Conservation (phyloP, 2,113 vertebrate genomes). For the Pandion haliaetus region DNA sequence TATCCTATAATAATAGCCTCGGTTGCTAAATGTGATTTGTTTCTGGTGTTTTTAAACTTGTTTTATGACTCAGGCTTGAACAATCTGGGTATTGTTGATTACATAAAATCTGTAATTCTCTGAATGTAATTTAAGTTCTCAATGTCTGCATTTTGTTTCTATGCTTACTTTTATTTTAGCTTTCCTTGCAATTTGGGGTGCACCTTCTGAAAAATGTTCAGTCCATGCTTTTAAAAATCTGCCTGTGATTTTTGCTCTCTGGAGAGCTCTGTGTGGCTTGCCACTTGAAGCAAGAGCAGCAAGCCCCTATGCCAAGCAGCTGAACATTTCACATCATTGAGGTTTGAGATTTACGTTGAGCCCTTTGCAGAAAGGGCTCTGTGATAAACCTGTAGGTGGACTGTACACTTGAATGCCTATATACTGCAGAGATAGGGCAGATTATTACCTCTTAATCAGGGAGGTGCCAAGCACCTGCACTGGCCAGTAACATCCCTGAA, state of each 20-base stretch:
- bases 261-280: not conserved
- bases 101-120: not conserved
- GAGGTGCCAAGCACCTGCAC: not conserved
- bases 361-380: not conserved
- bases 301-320: not conserved
- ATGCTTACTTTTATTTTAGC: not conserved
- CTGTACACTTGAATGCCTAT: rapidly evolving
- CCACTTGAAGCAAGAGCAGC: not conserved
- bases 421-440: not conserved
- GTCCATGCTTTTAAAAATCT: not conserved
- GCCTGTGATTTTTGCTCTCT: not conserved
- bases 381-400: not conserved
- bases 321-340: not conserved
- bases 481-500: not conserved
- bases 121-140: not conserved
- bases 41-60: not conserved
- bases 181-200: not conserved
- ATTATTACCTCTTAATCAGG: not conserved
- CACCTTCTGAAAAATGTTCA: not conserved
- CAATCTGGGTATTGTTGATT: not conserved
- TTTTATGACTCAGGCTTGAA: slow-evolving; percentile 5
- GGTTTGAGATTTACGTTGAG: not conserved
- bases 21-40: not conserved
- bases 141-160: not conserved
- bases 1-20: not conserved